These are phyloP conservation scores for Chlamydotis undulata DNA, from an alignment of 2,113 vertebrate species.

Conservation along the genomic window DNA sequence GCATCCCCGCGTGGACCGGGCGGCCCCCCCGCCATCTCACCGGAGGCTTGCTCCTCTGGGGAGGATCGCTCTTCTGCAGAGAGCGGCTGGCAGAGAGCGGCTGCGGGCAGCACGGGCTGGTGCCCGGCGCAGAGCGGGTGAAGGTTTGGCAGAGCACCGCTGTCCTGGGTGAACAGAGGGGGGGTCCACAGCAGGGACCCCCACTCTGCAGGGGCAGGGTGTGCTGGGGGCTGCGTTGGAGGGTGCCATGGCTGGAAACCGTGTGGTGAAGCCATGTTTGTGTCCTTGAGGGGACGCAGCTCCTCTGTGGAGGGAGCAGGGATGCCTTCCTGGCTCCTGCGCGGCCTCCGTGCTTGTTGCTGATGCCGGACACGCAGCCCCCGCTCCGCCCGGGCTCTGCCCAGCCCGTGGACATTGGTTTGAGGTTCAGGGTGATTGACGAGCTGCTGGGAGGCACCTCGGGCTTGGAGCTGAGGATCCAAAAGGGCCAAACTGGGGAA, in stretches of 20 bases:
- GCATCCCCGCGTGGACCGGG: not conserved
- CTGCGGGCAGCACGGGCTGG: not conserved
- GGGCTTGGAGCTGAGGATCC: not conserved
- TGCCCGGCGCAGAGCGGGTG: accelerated
- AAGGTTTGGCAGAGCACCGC: accelerated
- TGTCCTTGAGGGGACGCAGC: not conserved
- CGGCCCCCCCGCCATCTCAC: not conserved
- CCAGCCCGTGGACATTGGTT: accelerated
- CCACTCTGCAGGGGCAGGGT: not conserved
- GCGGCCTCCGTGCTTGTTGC: not conserved
- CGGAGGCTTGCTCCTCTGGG: not conserved
- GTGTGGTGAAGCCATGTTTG: not conserved
- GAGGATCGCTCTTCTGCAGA: not conserved
- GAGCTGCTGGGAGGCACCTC: not conserved
- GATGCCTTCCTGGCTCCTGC: not conserved
- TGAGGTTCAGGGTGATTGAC: not conserved
- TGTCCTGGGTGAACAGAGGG: not conserved
- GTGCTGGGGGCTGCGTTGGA: not conserved
- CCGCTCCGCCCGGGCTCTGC: not conserved
- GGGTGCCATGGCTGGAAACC: not conserved
- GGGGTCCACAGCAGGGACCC: not conserved
- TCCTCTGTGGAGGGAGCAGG: not conserved
- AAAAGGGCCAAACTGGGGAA: not conserved
- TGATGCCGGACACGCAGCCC: not conserved
- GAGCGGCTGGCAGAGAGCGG: not conserved